Conservation (phyloP, 2,113 vertebrate species). For the Microtus montanus region DNA sequence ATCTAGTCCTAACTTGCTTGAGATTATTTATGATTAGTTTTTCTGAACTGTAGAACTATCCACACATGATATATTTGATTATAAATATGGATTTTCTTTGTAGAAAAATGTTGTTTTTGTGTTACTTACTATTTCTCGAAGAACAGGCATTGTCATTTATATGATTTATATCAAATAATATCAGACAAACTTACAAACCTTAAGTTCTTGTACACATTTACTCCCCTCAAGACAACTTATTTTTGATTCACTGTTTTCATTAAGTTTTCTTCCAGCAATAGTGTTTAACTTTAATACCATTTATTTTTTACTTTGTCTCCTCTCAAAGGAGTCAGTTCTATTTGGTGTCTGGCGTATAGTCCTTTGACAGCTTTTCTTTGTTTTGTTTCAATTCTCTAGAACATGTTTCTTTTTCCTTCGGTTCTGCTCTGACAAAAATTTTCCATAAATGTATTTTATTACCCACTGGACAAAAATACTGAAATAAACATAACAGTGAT, state of each 20-base stretch:
- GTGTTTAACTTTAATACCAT: conserved; percentile 67
- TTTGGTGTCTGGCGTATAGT: background rate
- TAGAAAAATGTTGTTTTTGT: conserved; percentile 62
- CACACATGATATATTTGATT: conserved; percentile 49
- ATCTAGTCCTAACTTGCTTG: background rate
- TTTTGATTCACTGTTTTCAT: conserved; percentile 81
- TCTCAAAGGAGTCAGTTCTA: conserved; percentile 48
- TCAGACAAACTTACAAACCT: conserved; percentile 62
- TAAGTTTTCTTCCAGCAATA: conserved; percentile 68
- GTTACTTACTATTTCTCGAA: conserved; percentile 67
- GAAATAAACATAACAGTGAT: background rate
- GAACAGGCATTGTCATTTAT: conserved; percentile 65
- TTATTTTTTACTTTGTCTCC: conserved; percentile 70
- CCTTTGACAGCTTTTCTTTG: conserved; percentile 22
- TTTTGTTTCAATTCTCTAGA: conserved; percentile 22
- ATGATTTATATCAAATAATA: conserved; percentile 78
- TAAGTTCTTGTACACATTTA: conserved; percentile 72
- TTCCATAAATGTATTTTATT: conserved; percentile 35
- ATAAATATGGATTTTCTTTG: conserved; percentile 50
- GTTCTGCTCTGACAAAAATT: background rate
- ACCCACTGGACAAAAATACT: background rate
- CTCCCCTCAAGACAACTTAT: conserved; percentile 68
- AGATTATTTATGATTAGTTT: conserved; percentile 57
- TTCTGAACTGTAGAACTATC: conserved; percentile 20
- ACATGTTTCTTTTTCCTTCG: background rate